Evolutionary conservation across 64 coral and sea anemone genomes (phyloP), one percentile per base, ranked within the genome.

Genomic region (Dendronephthya gigantea): DNA sequence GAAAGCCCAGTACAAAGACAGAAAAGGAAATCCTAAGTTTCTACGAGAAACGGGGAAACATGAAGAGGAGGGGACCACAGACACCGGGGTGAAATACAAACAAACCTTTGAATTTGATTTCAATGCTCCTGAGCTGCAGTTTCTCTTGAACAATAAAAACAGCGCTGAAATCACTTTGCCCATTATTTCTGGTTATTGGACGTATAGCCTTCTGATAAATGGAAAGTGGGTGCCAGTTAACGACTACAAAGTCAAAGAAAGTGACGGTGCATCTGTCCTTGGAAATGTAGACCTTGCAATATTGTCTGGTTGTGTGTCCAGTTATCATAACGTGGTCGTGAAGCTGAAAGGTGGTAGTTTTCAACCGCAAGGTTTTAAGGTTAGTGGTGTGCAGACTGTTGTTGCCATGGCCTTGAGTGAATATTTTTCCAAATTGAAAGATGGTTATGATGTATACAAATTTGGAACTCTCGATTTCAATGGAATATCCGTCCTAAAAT

Each of bases 361-460:
- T 66, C 29, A 22, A 66, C 19, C 58, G 3, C 6, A 66, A 6
- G 14, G 22, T 66, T 66, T 66, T 30, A 66, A 66, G 2, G 19
- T 30, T n/a, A 17, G 6, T 5, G 58, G 2, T 30, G 2, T 17
- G 22, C 6, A 6, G 3, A 5, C 58, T n/a, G 19, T n/a, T n/a
- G 19, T 66, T 66, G 29, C 7, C n/a, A 16, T 28, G 1, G 40
- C 28, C 37, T 48, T 83, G 14, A 15, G 14, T 4, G 2, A 83
- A 43, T 83, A 83, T 48, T 83, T 83, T 17, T 13, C 82, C 15
- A 39, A 39, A 0, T 39, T 83, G 82, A 39, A 39, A 39, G 82
- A 83, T 83, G 82, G 82, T 83, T 83, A 83, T 27, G 82, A 83
- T 16, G 32, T 83, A 6, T 83, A 83, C 82, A 83, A 83, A 4